Evolutionary conservation across 2,113 vertebrate genomes (phyloP).

Genomic region (Anoura caudifer): DNA sequence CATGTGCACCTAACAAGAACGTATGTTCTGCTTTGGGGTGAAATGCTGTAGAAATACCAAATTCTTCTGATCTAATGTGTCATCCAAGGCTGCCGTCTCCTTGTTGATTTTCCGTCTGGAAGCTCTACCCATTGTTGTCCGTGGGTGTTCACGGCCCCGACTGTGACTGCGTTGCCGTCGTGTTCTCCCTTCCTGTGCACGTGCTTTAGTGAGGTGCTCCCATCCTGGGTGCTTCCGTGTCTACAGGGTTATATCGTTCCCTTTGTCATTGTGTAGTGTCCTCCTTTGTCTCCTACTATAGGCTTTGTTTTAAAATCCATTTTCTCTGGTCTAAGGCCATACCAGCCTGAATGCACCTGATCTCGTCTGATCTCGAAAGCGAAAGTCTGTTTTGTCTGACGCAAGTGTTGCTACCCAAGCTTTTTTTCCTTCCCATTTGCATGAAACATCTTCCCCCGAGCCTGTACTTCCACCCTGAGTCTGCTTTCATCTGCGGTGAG

Average conservation of each 20-base stretch:
- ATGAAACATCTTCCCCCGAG: background rate
- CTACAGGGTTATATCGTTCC: background rate
- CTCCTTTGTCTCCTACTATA: background rate
- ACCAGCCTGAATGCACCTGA: too few species aligned
- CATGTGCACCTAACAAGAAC: background rate
- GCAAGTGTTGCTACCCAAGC: background rate
- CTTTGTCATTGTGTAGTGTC: background rate
- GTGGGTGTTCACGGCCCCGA: background rate
- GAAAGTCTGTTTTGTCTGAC: background rate
- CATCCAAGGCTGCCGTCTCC: background rate
- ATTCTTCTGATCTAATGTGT: background rate
- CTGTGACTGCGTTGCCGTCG: background rate
- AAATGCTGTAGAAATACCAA: background rate
- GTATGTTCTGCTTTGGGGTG: background rate
- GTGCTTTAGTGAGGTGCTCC: background rate
- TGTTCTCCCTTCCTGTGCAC: background rate
- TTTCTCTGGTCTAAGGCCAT: background rate
- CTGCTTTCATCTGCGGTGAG: background rate
- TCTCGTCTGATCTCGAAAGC: too few species aligned
- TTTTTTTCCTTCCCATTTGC: background rate
- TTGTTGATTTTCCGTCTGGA: background rate
- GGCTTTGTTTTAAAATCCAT: background rate
- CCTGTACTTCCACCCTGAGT: background rate
- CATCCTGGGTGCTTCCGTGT: background rate
- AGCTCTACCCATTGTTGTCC: background rate